Percentiles rank a stretch among this genome's conserved stretches.
Conservation (phyloP, 2,113 vertebrate species). For the Dasyurus viverrinus region DNA sequence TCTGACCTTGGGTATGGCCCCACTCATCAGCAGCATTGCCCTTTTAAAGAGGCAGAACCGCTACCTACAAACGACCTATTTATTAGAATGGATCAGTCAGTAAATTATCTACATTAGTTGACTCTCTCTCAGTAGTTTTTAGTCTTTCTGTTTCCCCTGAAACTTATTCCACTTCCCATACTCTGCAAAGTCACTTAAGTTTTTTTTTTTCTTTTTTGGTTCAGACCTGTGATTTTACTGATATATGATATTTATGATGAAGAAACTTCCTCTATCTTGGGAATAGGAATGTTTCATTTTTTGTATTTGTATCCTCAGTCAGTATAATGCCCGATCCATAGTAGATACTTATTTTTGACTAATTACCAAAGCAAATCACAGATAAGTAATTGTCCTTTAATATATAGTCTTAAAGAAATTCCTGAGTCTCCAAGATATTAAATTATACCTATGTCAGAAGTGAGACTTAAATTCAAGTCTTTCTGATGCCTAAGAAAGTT, state of each 20-base stretch:
- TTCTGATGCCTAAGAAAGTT: not conserved
- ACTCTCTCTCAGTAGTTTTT: not conserved
- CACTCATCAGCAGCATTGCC: not conserved
- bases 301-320: not conserved
- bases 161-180: not conserved
- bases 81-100: not conserved
- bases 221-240: not conserved
- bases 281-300: not conserved
- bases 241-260: not conserved
- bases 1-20: not conserved
- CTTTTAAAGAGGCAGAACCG: not conserved
- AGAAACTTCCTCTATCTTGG: not conserved
- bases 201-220: not conserved
- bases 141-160: not conserved
- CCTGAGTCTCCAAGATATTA: not conserved
- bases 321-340: not conserved
- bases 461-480: not conserved
- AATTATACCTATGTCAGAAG: not conserved
- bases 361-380: not conserved
- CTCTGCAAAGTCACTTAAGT: not conserved
- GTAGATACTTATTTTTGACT: not conserved
- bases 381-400: not conserved
- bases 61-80: not conserved
- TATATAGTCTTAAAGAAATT: not conserved
- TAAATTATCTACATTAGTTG: not conserved